A percentile compares a stretch with the other conserved stretches of the same genome.
phyloP scores from a whole-genome alignment of 2,888 invertebrate species.

The Dryobota labecula region DNA sequence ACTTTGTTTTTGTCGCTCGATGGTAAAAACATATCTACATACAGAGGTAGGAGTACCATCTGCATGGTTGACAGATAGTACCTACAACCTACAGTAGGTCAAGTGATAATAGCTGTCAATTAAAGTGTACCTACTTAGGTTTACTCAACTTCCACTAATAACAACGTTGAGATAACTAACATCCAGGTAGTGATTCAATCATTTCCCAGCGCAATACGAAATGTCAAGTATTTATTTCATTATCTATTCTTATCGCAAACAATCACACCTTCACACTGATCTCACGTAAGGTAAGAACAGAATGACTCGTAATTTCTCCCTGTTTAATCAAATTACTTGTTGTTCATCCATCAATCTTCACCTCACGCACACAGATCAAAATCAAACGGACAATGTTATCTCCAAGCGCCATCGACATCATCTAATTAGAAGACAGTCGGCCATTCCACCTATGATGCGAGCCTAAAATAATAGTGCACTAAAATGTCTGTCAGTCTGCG shows the following conservation, averaged over 20 bases:
- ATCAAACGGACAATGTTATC: conserved; percentile 65
- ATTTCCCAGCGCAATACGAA: conserved; percentile 36
- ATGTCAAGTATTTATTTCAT: conserved; percentile 48
- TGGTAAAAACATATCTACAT: conserved; percentile 45
- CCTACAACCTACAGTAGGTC: conserved; percentile 9
- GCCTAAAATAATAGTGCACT: conserved; percentile 81
- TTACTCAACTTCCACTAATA: conserved; percentile 41
- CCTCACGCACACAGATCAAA: conserved; percentile 55
- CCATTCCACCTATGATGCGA: conserved; percentile 77
- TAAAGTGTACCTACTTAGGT: conserved; percentile 26
- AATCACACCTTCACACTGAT: conserved; percentile 38
- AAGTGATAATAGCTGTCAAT: conserved; percentile 32
- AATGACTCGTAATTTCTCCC: conserved; percentile 34
- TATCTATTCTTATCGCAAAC: conserved; percentile 38
- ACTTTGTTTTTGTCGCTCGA: conserved; percentile 58
- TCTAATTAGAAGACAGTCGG: conserved; percentile 79
- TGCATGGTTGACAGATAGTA: not conserved
- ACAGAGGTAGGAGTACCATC: conserved; percentile 4
- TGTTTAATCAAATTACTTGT: conserved; percentile 52
- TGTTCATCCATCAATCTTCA: conserved; percentile 51
- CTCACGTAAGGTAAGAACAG: conserved; percentile 16
- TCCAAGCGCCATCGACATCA: conserved; percentile 72
- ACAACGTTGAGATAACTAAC: conserved; percentile 18
- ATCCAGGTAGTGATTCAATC: conserved; percentile 23
- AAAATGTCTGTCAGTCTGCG: conserved; percentile 87